phyloP scores from a whole-genome alignment of 1,140 invertebrate species.

The Asobara japonica region DNA sequence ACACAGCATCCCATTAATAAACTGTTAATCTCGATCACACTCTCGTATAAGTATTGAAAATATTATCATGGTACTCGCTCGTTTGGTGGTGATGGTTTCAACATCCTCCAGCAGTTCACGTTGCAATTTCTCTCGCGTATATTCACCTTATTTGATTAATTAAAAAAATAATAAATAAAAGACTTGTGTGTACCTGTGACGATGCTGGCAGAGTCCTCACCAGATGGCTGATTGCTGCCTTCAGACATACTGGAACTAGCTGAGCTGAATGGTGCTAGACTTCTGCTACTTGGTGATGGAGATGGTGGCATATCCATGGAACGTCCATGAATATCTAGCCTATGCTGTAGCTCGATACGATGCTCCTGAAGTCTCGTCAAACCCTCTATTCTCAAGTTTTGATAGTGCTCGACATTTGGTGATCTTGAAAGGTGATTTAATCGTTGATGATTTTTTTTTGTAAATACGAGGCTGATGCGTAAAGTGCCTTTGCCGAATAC shows the following conservation, averaged over 20 bases:
- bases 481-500: constrained; percentile 58
- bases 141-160: too few relatives aligned
- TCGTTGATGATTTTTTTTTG: constrained; percentile 30
- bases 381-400: constrained; percentile 65
- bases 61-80: constrained; percentile 25
- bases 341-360: constrained; percentile 63
- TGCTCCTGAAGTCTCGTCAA: constrained; percentile 65
- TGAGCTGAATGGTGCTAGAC: constrained; percentile 84
- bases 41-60: not conserved
- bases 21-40: not conserved
- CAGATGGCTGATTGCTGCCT: constrained; percentile 77
- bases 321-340: constrained; percentile 61
- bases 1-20: constrained; percentile 2
- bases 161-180: constrained; percentile 44
- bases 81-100: constrained; percentile 61
- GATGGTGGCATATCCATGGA: constrained; percentile 75
- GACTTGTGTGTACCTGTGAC: constrained; percentile 78
- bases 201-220: constrained; percentile 86
- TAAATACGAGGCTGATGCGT: constrained; percentile 44
- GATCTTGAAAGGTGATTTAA: constrained; percentile 59
- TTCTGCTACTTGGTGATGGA: constrained; percentile 85
- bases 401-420: constrained; percentile 61
- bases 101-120: constrained; percentile 25
- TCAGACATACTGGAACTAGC: constrained; percentile 87
- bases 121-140: not conserved